Percentiles rank a stretch among this genome's conserved stretches.
phyloP scores from a whole-genome alignment of 2,888 invertebrate genomes.

The Orthonevra nobilis region DNA sequence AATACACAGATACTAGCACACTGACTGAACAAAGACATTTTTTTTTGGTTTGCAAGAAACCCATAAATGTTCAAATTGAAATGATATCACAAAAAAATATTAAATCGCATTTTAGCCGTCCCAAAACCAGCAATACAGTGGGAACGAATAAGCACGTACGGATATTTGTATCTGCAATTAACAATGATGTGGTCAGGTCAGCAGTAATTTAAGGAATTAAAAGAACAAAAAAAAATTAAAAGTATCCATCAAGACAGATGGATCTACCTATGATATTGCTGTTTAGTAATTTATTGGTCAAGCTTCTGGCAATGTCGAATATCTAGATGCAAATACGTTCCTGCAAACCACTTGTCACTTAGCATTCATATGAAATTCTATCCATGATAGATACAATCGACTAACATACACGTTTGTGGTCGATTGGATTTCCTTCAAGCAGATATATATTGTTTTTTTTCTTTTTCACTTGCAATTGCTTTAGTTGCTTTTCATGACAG shows the following conservation, averaged over 20 bases:
- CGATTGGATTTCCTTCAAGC: conserved; percentile 49
- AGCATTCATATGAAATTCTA: conserved; percentile 61
- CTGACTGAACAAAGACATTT: conserved; percentile 24
- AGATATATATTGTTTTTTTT: background rate
- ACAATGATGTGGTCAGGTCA: background rate
- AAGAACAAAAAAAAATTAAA: background rate
- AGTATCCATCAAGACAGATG: background rate
- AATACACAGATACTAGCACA: too few species aligned
- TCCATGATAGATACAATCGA: conserved; percentile 53
- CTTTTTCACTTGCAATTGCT: background rate
- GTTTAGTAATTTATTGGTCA: conserved; percentile 50
- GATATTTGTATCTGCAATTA: conserved; percentile 52
- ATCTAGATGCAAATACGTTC: conserved; percentile 59
- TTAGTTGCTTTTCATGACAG: conserved; percentile 24
- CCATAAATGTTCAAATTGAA: conserved; percentile 31
- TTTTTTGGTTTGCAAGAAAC: conserved; percentile 13
- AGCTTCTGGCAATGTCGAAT: conserved; percentile 41
- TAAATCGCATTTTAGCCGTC: conserved; percentile 23
- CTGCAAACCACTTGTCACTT: conserved; percentile 52
- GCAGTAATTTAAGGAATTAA: background rate
- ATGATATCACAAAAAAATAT: conserved; percentile 62
- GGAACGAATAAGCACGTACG: conserved; percentile 16
- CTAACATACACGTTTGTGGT: background rate
- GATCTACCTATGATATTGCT: conserved; percentile 33
- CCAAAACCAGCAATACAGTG: conserved; percentile 9